Conservation (phyloP, 1,140 invertebrate genomes). For the Hyphantria cunea region DNA sequence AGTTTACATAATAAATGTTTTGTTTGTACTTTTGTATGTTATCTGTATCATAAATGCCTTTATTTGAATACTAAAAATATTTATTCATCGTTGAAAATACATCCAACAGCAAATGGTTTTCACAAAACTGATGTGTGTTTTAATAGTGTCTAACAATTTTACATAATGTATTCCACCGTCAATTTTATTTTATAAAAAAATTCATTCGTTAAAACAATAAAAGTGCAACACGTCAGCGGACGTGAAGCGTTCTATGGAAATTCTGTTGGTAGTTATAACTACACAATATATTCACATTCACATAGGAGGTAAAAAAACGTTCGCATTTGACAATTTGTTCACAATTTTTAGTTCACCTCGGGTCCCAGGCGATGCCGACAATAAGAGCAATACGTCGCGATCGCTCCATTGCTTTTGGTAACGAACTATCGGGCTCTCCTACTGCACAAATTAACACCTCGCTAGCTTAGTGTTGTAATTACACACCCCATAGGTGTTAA, state of each 20-base stretch:
- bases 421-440: slow-evolving; percentile 36
- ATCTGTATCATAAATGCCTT: no score
- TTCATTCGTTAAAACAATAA: slow-evolving; percentile 1
- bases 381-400: slow-evolving; percentile 33
- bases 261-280: slow-evolving; percentile 18
- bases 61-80: no score
- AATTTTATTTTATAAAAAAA: slow-evolving; percentile 4
- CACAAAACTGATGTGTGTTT: background rate
- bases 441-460: slow-evolving; percentile 45
- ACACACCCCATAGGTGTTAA: slow-evolving; percentile 33
- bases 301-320: no score
- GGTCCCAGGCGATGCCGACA: slow-evolving; percentile 30
- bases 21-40: no score
- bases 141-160: background rate
- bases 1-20: no score
- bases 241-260: slow-evolving; percentile 5
- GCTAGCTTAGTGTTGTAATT: slow-evolving; percentile 39
- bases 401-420: slow-evolving; percentile 39
- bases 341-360: slow-evolving; percentile 40
- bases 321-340: slow-evolving; percentile 42
- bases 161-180: background rate
- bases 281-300: slow-evolving; percentile 23
- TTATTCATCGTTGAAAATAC: background rate
- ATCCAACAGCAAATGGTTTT: background rate
- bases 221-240: slow-evolving; percentile 17